Evolutionary conservation across 2,797 vertebrate species (phyloP), one percentile per base, ranked within the genome.

Genomic region (Eospalax fontanierii): DNA sequence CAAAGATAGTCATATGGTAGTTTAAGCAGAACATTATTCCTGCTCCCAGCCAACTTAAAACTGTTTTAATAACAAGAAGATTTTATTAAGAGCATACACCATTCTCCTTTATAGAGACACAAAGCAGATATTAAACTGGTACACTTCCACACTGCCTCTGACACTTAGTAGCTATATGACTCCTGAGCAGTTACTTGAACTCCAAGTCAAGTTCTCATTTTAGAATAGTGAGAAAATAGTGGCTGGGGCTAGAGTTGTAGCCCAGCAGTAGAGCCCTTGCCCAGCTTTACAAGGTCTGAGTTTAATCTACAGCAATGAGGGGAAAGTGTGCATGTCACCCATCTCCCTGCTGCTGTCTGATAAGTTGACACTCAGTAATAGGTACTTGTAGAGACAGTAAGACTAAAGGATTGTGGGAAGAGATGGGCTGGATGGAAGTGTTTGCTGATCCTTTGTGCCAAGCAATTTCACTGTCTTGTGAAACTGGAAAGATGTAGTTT

Each of bases 401-500:
- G 24, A n/a, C 66, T 71, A 22, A 89, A 57, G 50, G 18, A 46
- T 9, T 28, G n/a, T n/a, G 10, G 18, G 78, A 54, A 18, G 6
- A 30, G 21, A 30, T 1, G 26, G 61, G n/a, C 68, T 4, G 46
- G 57, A 54, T 50, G 38, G 91, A 84, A 59, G 38, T 4, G 70
- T 80, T 61, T 92, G 92, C 35, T 50, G 14, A 73, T n/a, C 28
- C 16, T 75, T 40, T 18, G 22, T 26, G 40, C 14, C 33, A 43
- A 73, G 54, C 30, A n/a, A 65, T 46, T 76, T 63, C 61, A 30
- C 59, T 65, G 30, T 74, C 59, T 43, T 65, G 35, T 87, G 93
- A 92, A 19, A n/a, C 68, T 90, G 16, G 6, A 11, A 66, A 96
- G 86, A 95, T 66, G 54, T 59, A 66, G 89, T 85, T 97, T 86